Base-by-base conservation (phyloP, 1,140 invertebrate genomes). In the Alviniconcha marisindica region DNA sequence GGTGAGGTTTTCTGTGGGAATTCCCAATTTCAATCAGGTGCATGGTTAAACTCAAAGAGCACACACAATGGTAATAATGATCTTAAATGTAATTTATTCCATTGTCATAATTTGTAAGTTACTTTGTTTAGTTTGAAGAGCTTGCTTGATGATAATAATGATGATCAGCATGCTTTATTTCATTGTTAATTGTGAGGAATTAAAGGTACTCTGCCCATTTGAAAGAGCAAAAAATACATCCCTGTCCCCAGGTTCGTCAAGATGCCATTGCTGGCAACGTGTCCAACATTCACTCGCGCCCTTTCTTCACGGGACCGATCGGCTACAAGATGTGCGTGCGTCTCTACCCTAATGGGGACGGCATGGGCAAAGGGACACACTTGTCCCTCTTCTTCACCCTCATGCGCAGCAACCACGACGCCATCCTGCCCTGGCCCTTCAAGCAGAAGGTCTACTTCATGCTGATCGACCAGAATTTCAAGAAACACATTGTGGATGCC, bases 301-400 rank as follows among this genome's bases (percentile, higher is more conserved):
- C 82, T 44, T 51, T 54, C 44, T 54, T 48, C 63, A 48, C 66
- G 31, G 66, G 69, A 18, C 36, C 81, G 76, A 2, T 80, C 77
- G 92, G 92, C 38, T 98, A 98, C 91, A 96, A 96, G 92, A 96
- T 98, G 91, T 97, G 97, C 92, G 95, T 96, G 0, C 94, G 97
- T n/a, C 93, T 98, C 15, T 97, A 97, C 92, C 94, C 97, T 77
- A 96, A 96, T 40, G 95, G 95, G 0, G 95, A 95, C 87, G 95
- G 96, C 4, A 91, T 92, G 84, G 92, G 91, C 1, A 91, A 93
- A 80, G 88, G 89, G 5, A 87, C 91, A 0, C 90, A 92, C 82
- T 78, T 93, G 5, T 92, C 92, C 1, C 78, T 93, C 36, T 93
- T 93, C 83, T 92, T 93, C 83, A 91, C 92, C 28, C 81, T 93